A percentile compares a stretch with the other conserved stretches of the same genome.
These are phyloP conservation scores for Pseudomugil tenellus DNA, from an alignment of 2,797 vertebrate species.

Conservation along the genomic window DNA sequence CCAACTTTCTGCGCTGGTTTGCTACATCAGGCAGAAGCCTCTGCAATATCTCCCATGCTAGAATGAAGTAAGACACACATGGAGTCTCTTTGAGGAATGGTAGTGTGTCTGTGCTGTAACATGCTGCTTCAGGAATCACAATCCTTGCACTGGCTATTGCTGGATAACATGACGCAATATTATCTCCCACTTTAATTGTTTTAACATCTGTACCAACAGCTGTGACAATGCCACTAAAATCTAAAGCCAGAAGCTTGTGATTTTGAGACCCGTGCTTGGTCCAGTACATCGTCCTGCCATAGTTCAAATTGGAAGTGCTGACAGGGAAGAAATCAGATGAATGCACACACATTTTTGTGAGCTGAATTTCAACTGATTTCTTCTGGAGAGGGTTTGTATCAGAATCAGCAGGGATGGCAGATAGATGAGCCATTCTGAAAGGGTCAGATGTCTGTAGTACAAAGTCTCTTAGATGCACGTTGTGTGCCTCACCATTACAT, in stretches of 20 bases:
- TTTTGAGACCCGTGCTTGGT: slow-evolving; percentile 74
- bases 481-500: slow-evolving; percentile 20
- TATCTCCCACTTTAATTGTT: slow-evolving; percentile 84
- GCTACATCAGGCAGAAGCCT: slow-evolving; percentile 67
- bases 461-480: slow-evolving; percentile 53
- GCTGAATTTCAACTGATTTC: slow-evolving; percentile 79
- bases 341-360: slow-evolving; percentile 85
- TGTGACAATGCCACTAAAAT: slow-evolving; percentile 85
- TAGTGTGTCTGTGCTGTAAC: slow-evolving; percentile 79
- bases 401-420: slow-evolving; percentile 62
- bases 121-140: slow-evolving; percentile 80
- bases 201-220: slow-evolving; percentile 78
- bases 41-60: slow-evolving; percentile 87
- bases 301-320: slow-evolving; percentile 79
- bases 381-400: slow-evolving; percentile 32
- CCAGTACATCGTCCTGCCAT: slow-evolving; percentile 86
- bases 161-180: slow-evolving; percentile 85
- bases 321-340: slow-evolving; percentile 89
- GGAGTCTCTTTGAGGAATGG: slow-evolving; percentile 80
- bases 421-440: slow-evolving; percentile 73
- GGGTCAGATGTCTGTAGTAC: slow-evolving; percentile 83
- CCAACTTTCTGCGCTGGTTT: slow-evolving; percentile 63
- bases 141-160: slow-evolving; percentile 75
- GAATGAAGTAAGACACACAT: slow-evolving; percentile 86
- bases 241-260: slow-evolving; percentile 84